These are phyloP conservation scores for Melipona quadrifasciata DNA, from an alignment of 1,140 invertebrate species.

Conservation along the genomic window DNA sequence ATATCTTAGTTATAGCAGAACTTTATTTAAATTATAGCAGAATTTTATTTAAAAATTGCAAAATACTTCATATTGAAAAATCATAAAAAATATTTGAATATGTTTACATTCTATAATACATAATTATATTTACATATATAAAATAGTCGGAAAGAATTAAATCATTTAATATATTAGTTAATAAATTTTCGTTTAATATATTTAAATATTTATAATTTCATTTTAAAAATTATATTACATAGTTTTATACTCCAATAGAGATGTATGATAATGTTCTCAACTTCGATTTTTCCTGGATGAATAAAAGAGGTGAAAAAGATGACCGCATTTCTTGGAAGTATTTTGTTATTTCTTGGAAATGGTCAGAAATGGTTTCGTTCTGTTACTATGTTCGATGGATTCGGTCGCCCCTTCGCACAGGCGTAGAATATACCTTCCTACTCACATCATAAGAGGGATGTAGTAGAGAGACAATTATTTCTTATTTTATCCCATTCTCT, in stretches of 20 bases:
- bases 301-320: not conserved
- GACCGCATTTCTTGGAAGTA: slow-evolving; percentile 42
- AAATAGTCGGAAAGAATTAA: not conserved
- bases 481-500: slow-evolving; percentile 22
- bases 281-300: slow-evolving; percentile 21
- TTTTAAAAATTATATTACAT: not conserved
- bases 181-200: not conserved
- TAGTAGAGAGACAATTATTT: not conserved
- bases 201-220: not conserved
- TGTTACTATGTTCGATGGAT: slow-evolving; percentile 5
- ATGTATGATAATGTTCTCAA: not conserved
- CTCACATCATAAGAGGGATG: slow-evolving; percentile 15
- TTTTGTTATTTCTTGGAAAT: slow-evolving; percentile 54
- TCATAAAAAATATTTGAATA: not conserved
- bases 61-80: not conserved
- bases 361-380: slow-evolving; percentile 30
- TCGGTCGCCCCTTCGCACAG: slow-evolving; percentile 25
- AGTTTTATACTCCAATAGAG: not conserved
- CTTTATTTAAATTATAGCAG: slow-evolving; percentile 7
- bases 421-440: slow-evolving; percentile 32
- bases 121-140: not conserved
- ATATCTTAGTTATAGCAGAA: not conserved
- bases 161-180: not conserved
- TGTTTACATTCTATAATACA: not conserved
- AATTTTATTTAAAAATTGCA: slow-evolving; percentile 17